A percentile compares a stretch with the other conserved stretches of the same genome.
Evolutionary conservation across 2,888 invertebrate genomes (phyloP).

Genomic region (Bembecia ichneumoniformis): DNA sequence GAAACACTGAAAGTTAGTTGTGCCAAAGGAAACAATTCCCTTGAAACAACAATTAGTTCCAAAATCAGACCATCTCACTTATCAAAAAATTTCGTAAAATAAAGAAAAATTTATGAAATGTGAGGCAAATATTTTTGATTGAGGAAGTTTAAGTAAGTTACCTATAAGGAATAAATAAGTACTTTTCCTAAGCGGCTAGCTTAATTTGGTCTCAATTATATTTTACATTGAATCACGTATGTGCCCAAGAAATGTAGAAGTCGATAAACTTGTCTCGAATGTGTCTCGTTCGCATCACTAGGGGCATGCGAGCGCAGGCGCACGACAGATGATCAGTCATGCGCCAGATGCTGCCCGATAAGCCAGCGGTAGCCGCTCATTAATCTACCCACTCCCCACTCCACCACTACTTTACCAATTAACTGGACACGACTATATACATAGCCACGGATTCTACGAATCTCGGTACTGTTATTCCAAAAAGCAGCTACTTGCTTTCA

Average conservation of each 20-base stretch:
- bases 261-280: neutral
- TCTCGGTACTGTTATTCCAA: slow-evolving; percentile 11
- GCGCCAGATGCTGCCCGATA: slow-evolving; percentile 68
- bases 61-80: too few relatives aligned
- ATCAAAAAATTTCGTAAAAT: too few relatives aligned
- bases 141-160: too few relatives aligned
- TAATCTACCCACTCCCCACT: slow-evolving; percentile 62
- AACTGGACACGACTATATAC: slow-evolving; percentile 46
- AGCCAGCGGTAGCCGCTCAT: slow-evolving; percentile 69
- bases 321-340: slow-evolving; percentile 73
- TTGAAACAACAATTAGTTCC: too few relatives aligned
- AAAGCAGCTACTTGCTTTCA: neutral
- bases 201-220: too few relatives aligned
- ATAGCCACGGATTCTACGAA: slow-evolving; percentile 50
- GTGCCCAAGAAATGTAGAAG: neutral
- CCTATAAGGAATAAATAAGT: too few relatives aligned
- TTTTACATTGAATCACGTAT: too few relatives aligned
- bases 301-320: slow-evolving; percentile 52
- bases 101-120: too few relatives aligned
- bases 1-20: too few relatives aligned
- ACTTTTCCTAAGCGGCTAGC: too few relatives aligned
- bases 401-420: slow-evolving; percentile 58
- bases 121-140: too few relatives aligned
- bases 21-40: too few relatives aligned
- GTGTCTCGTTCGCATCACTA: slow-evolving; percentile 30